Evolutionary conservation across 2,888 invertebrate genomes (phyloP).

Genomic region (Rhingia campestris): DNA sequence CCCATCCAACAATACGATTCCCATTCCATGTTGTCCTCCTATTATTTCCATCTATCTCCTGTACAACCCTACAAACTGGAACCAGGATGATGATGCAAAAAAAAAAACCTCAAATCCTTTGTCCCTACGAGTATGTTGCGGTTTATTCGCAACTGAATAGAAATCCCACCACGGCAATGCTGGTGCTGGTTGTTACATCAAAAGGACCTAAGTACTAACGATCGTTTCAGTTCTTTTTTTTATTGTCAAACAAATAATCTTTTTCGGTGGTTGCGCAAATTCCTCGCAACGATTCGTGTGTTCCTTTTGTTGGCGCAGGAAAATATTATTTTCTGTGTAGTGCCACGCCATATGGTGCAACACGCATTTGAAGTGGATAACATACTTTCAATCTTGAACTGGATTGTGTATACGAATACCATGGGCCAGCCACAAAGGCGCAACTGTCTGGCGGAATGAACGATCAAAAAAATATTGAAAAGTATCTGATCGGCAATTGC

Average conservation of each 20-base stretch:
- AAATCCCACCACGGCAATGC: conserved; percentile 40
- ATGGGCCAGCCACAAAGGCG: conserved; percentile 9
- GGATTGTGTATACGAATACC: conserved; percentile 15
- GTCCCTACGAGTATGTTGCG: conserved; percentile 46
- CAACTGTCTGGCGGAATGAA: conserved; percentile 14
- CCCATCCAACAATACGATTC: conserved; percentile 64
- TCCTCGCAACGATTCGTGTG: conserved; percentile 48
- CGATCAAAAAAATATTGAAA: conserved; percentile 58
- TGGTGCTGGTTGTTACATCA: conserved; percentile 30
- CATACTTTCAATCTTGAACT: conserved; percentile 67
- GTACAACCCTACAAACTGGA: conserved; percentile 59
- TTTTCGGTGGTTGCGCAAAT: conserved; percentile 70
- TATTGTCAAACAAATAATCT: conserved; percentile 67
- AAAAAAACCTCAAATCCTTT: conserved; percentile 52
- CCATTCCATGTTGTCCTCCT: conserved; percentile 42
- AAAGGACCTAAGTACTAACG: conserved; percentile 55
- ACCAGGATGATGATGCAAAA: conserved; percentile 12
- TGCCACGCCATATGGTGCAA: conserved; percentile 68
- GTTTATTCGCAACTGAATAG: conserved; percentile 62
- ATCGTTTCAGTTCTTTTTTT: conserved; percentile 34
- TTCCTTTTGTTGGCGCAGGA: conserved; percentile 54
- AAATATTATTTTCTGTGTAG: conserved; percentile 8
- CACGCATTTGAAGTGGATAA: conserved; percentile 74
- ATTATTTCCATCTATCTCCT: conserved; percentile 25
- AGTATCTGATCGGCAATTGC: conserved; percentile 71